These are phyloP conservation scores for Balaeniceps rex DNA, from an alignment of 2,113 vertebrate species.

Conservation along the genomic window DNA sequence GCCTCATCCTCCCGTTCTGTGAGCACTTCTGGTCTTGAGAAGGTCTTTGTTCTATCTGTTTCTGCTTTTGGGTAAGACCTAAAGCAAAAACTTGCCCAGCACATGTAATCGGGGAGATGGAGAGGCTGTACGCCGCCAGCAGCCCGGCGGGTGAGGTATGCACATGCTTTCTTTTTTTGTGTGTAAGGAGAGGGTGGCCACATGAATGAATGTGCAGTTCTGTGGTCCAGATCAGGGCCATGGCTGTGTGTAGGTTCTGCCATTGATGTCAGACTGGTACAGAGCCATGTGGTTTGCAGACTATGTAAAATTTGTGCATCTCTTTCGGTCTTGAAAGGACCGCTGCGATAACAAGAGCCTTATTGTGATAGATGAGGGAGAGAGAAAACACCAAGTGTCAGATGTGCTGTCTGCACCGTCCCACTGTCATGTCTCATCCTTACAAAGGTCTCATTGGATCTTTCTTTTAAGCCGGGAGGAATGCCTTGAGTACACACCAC, in stretches of 20 bases:
- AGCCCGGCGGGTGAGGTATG: background rate
- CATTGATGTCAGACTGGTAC: background rate
- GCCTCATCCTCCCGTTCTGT: background rate
- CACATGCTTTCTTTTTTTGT: background rate
- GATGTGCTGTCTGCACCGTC: background rate
- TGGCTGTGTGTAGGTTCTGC: background rate
- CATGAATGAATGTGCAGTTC: background rate
- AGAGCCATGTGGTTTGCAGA: background rate
- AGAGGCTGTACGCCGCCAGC: too few species aligned
- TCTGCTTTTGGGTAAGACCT: background rate
- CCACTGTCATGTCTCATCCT: background rate
- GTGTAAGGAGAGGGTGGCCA: background rate
- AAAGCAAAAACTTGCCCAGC: background rate
- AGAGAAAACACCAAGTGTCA: background rate
- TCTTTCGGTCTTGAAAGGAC: background rate
- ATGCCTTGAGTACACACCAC: background rate
- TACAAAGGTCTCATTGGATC: background rate
- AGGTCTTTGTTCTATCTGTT: background rate
- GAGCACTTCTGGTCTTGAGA: background rate
- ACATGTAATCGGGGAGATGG: background rate
- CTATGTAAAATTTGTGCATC: background rate
- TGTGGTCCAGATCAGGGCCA: background rate
- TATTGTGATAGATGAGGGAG: background rate
- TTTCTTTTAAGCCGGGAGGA: background rate
- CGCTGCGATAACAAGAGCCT: background rate